These are phyloP conservation scores for Athene noctua DNA, from an alignment of 2,113 vertebrate species.

Conservation along the genomic window DNA sequence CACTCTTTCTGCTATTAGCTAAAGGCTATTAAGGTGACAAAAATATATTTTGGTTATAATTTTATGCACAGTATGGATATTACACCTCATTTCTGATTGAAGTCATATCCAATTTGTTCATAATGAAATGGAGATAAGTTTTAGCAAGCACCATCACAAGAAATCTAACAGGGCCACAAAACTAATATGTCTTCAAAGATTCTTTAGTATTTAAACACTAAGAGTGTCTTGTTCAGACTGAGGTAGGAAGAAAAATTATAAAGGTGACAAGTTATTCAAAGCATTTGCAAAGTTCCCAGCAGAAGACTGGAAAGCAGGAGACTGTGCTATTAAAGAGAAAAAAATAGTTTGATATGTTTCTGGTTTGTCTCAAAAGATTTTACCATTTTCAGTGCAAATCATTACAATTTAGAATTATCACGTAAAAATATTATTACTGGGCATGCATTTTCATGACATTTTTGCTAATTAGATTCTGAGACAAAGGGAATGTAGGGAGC, in stretches of 20 bases:
- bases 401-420: neutral
- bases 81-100: neutral
- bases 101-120: neutral
- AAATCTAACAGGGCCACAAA: neutral
- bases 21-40: neutral
- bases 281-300: neutral
- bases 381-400: neutral
- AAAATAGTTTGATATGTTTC: neutral
- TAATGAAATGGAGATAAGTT: neutral
- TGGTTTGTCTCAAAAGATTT: neutral
- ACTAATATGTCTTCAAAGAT: neutral
- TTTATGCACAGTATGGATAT: neutral
- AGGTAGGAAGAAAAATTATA: neutral
- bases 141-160: neutral
- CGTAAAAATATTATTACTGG: neutral
- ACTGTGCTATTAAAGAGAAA: neutral
- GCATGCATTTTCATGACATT: neutral
- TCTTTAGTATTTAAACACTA: neutral
- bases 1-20: neutral
- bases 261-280: neutral
- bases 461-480: neutral
- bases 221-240: neutral
- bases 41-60: neutral
- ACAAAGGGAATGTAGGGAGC: neutral
- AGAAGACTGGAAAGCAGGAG: neutral